Evolutionary conservation across 2,113 vertebrate species (phyloP), one percentile per base, ranked within the genome.

Genomic region (Xiphophorus maculatus): DNA sequence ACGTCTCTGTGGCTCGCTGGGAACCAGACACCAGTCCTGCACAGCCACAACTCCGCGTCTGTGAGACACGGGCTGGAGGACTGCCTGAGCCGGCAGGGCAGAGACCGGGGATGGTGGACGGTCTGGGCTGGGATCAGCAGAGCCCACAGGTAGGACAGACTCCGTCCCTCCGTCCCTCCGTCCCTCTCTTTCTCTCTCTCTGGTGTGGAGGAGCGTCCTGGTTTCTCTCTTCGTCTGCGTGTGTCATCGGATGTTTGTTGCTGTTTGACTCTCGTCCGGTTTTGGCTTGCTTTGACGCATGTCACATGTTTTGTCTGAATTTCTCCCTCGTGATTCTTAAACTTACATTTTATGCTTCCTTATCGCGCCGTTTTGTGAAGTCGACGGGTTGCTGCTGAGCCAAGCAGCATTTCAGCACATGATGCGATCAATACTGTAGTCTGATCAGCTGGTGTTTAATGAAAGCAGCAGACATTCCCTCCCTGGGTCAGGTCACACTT

Each of bases 71-170:
- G 58, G 27, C 54, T 44, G 71, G 37, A 27, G 13, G 33, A 48
- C 65, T 66, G 69, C 37, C 68, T 66, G 69, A 6, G 60, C 58
- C 7, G 25, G 73, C 66, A 48, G 37, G 40, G 22, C 25, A 15
- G 54, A n/a, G 27, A 22, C 32, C 74, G 25, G 71, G 64, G 76
- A 74, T 70, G 81, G 81, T 63, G 62, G 79, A 40, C 22, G 72
- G 80, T 84, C 22, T 54, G 14, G 2, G 8, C 58, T 12, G 54
- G 69, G 33, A 71, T 66, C 82, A 62, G 84, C 77, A 48, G 68
- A 69, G 33, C 58, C 25, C 74, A 65, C 81, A 93, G 92, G 92
- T 94, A 94, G 74, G 88, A 35, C 25, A 66, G 54, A 84, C 73
- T 77, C 67, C 14, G 71, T 35, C 63, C 71, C 30, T 70, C 14